These are phyloP conservation scores for Ctenoplectra terminalis DNA, from an alignment of 1,140 invertebrate genomes.

Conservation along the genomic window DNA sequence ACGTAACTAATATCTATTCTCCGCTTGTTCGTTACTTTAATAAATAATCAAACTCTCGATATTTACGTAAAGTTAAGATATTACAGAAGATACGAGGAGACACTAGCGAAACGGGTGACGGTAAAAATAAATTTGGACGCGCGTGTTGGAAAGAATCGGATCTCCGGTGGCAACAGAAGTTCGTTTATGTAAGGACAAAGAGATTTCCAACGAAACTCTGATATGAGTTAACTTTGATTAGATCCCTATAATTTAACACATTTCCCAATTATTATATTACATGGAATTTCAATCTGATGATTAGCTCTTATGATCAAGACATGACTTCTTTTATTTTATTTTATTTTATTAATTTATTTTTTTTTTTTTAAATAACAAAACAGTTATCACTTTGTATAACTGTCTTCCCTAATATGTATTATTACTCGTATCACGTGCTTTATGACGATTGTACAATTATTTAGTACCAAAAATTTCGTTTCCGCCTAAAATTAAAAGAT, in stretches of 20 bases:
- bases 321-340: background rate
- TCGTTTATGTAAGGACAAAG: constrained; percentile 24
- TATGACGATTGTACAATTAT: constrained; percentile 26
- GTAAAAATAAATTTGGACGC: too few species aligned
- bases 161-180: background rate
- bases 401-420: constrained; percentile 22
- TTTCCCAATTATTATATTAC: constrained; percentile 10
- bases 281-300: constrained; percentile 4
- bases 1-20: background rate
- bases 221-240: constrained; percentile 23
- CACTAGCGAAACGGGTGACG: background rate
- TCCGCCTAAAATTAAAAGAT: constrained; percentile 1
- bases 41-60: too few species aligned
- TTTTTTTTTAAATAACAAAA: constrained; percentile 8
- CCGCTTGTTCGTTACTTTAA: too few species aligned
- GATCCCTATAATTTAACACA: background rate
- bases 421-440: constrained; percentile 30
- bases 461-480: constrained; percentile 16
- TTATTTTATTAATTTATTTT: too few species aligned
- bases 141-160: background rate
- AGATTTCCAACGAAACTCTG: constrained; percentile 32
- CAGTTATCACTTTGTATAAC: constrained; percentile 20
- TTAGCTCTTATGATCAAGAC: background rate
- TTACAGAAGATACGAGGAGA: background rate
- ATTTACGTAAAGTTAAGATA: background rate